phyloP scores from a whole-genome alignment of 2,888 invertebrate genomes.

The Aphodius sticticus region DNA sequence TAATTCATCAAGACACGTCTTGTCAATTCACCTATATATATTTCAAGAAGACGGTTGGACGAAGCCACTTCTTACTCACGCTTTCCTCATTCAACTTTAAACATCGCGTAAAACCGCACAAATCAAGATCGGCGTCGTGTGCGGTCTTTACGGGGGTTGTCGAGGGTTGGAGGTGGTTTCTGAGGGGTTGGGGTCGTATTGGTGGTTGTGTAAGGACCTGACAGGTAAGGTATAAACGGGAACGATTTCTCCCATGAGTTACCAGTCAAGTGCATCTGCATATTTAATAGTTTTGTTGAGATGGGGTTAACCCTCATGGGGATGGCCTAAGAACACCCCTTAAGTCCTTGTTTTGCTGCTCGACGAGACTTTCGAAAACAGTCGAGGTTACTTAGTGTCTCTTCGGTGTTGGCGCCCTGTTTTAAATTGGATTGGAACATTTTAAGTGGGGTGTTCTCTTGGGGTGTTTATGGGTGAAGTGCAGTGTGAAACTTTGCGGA shows the following conservation, averaged over 20 bases:
- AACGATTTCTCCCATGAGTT: constrained; percentile 41
- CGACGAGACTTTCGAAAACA: background rate
- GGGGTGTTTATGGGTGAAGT: background rate
- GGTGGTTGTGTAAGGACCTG: background rate
- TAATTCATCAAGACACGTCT: constrained; percentile 21
- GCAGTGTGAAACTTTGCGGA: background rate
- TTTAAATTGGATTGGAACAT: background rate
- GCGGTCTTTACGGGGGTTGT: background rate
- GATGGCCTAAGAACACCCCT: background rate
- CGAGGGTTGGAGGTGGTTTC: background rate
- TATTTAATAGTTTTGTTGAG: constrained; percentile 37
- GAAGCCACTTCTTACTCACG: background rate
- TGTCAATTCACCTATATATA: constrained; percentile 18
- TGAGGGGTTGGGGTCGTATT: background rate
- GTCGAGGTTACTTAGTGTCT: background rate
- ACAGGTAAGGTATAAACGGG: constrained; percentile 12
- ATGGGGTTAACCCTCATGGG: constrained; percentile 14
- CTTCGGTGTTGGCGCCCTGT: background rate
- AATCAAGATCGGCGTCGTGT: constrained; percentile 16
- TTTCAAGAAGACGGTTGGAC: constrained; percentile 9
- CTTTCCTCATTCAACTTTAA: constrained; percentile 17
- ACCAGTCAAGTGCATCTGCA: constrained; percentile 38
- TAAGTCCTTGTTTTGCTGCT: constrained; percentile 30
- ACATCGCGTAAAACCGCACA: constrained; percentile 20
- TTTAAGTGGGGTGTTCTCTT: background rate